Evolutionary conservation across 2,113 vertebrate genomes (phyloP).

Genomic region (Podarcis raffonei): DNA sequence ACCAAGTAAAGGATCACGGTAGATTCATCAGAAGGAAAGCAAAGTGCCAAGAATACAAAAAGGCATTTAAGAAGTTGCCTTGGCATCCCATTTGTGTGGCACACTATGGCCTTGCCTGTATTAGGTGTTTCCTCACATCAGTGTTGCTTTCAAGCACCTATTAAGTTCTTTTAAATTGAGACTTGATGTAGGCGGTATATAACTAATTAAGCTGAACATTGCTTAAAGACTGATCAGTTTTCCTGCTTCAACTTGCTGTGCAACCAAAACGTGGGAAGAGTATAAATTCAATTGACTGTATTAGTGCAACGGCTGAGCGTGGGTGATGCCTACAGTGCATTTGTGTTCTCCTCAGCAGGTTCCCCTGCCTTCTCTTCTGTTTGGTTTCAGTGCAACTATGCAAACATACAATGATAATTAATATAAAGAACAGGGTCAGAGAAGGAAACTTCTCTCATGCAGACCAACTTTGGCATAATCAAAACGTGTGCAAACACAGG

Average conservation of each 20-base stretch:
- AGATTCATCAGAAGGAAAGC: background rate
- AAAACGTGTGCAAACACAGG: background rate
- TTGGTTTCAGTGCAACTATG: background rate
- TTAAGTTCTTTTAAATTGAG: background rate
- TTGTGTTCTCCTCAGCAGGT: background rate
- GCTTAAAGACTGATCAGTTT: background rate
- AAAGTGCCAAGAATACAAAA: background rate
- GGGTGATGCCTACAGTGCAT: background rate
- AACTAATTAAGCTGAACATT: background rate
- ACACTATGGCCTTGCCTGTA: background rate
- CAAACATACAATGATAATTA: background rate
- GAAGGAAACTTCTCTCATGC: background rate
- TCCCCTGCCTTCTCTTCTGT: too few relatives aligned
- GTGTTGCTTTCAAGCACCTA: background rate
- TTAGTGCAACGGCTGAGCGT: background rate
- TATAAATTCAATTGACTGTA: background rate
- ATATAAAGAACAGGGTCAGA: background rate
- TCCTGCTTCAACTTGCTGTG: background rate
- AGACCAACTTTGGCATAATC: background rate
- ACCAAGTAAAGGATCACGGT: background rate
- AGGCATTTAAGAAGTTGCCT: background rate
- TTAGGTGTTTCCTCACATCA: background rate
- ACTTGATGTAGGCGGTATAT: background rate
- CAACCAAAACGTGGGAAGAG: background rate
- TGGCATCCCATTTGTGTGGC: background rate